Evolutionary conservation across 2,888 invertebrate genomes (phyloP).

Genomic region (Meiosimyza platycephala): DNA sequence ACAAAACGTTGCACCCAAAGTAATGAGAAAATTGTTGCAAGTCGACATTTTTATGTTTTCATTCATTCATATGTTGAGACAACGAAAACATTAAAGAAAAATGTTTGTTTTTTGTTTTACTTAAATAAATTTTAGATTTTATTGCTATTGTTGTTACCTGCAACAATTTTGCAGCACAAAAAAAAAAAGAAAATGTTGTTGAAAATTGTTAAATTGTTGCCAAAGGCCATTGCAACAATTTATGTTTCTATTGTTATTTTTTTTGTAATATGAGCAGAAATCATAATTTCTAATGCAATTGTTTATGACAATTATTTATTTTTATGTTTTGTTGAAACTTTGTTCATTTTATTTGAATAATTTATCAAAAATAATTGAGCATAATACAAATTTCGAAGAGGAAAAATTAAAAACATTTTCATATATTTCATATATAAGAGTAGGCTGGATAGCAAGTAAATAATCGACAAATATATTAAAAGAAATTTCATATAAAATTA

Average conservation of each 20-base stretch:
- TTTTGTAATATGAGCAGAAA: not conserved
- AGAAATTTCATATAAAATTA: too few relatives aligned
- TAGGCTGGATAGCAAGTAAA: too few relatives aligned
- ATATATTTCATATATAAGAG: too few relatives aligned
- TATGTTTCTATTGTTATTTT: not conserved
- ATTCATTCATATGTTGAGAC: conserved; percentile 54
- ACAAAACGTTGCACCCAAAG: conserved; percentile 58
- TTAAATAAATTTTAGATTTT: conserved; percentile 27
- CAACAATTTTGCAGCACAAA: not conserved
- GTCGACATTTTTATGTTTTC: conserved; percentile 62
- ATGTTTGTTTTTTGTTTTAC: conserved; percentile 6
- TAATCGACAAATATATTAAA: too few relatives aligned
- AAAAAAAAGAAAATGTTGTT: not conserved
- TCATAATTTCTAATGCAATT: not conserved
- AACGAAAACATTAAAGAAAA: not conserved
- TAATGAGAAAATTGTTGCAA: conserved; percentile 58
- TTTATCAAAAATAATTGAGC: too few relatives aligned
- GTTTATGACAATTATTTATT: not conserved
- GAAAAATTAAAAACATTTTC: too few relatives aligned
- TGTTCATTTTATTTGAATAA: too few relatives aligned
- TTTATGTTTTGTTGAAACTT: not conserved
- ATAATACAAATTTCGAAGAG: too few relatives aligned
- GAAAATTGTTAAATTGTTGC: conserved; percentile 15
- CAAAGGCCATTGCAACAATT: conserved; percentile 6
- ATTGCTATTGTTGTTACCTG: conserved; percentile 12